Evolutionary conservation across 2,113 vertebrate species (phyloP), one percentile per base, ranked within the genome.

Genomic region (Muntiacus reevesi): DNA sequence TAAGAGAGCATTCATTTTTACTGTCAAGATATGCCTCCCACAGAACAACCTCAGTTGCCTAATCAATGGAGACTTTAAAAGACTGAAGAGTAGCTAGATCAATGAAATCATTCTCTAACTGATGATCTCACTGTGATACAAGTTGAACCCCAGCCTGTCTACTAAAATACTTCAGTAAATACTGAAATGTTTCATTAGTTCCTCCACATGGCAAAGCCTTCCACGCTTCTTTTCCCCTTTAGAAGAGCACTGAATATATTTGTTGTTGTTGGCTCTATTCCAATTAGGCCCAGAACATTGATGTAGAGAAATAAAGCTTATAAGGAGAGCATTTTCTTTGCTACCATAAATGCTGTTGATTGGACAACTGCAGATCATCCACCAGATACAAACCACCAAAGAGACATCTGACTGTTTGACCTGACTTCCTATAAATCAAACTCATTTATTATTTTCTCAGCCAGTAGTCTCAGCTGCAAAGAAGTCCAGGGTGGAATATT

Each of bases 21-120:
- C 94, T 87, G 57, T 81, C 98, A 83, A 90, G 96, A 76, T 95
- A 88, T 50, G 50, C 97, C n/a, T 97, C 25, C 86, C 55, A 98
- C 78, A 95, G 89, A 95, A 62, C 57, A 95, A 25, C 74, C 95
- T 96, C 45, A 83, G 3, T 95, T 95, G 43, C 91, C 82, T 97
- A n/a, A 95, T 97, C 92, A 98, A 52, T 95, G 93, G 52, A 78
- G 45, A 25, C 36, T 0, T 95, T 94, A 97, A 89, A 87, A 87
- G 57, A 93, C 91, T 52, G 16, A 57, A n/a, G 40, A 95, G 57
- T 94, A 60, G 86, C n/a, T 81, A 74, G 71, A 95, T 97, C 92
- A 93, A 0, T 96, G 90, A 90, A 97, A 89, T 83, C 64, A 94
- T 81, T 93, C 43, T 23, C 71, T 87, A 64, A 97, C 43, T 98